These are phyloP conservation scores for Hepsetus odoe DNA, from an alignment of 2,113 vertebrate genomes.

Conservation along the genomic window DNA sequence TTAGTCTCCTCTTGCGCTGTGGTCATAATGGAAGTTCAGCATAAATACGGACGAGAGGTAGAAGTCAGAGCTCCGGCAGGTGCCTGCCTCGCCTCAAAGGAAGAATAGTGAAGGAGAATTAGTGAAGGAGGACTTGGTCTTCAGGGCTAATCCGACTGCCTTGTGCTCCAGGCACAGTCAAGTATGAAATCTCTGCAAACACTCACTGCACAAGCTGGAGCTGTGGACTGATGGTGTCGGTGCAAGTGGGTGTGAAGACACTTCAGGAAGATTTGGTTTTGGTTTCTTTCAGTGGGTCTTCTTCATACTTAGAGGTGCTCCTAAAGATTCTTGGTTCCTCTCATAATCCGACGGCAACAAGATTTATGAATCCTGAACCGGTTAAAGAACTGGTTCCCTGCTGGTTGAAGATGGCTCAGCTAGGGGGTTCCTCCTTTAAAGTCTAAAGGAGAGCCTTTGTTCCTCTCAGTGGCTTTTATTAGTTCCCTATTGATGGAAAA, in stretches of 20 bases:
- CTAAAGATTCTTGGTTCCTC: too few relatives aligned
- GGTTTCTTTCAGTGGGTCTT: too few relatives aligned
- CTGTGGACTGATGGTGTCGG: not conserved
- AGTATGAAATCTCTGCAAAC: not conserved
- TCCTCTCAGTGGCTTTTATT: too few relatives aligned
- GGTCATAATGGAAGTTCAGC: conserved; percentile 21
- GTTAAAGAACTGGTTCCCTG: too few relatives aligned
- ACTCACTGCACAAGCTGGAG: not conserved
- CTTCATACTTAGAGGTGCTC: not conserved
- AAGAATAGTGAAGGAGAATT: not conserved
- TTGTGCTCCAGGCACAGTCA: not conserved
- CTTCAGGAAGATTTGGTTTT: not conserved
- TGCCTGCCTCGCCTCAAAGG: not conserved
- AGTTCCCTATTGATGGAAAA: too few relatives aligned
- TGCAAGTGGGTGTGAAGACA: not conserved
- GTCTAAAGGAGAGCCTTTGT: too few relatives aligned
- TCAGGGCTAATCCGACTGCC: conserved; percentile 7
- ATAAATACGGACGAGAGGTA: not conserved
- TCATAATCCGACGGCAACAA: too few relatives aligned
- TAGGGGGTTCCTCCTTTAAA: too few relatives aligned
- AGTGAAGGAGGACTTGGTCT: not conserved
- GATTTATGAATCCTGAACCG: too few relatives aligned
- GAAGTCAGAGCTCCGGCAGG: not conserved
- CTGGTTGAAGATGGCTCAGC: too few relatives aligned
- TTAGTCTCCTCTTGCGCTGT: not conserved